Base-by-base conservation (phyloP, 2,113 vertebrate genomes). In the Aplodontia rufa region DNA sequence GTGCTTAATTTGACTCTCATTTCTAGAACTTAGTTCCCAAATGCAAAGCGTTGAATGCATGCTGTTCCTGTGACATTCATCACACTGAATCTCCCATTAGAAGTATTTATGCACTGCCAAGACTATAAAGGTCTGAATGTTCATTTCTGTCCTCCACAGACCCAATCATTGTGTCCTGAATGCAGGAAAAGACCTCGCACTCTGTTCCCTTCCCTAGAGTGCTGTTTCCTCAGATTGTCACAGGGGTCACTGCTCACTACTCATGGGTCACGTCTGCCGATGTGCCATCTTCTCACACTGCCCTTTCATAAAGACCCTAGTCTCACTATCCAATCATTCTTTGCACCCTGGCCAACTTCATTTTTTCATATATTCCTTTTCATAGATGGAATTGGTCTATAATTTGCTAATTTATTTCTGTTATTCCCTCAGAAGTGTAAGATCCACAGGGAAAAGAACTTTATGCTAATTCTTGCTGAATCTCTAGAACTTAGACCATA, bases 211-310 rank as follows among this genome's bases (percentile, higher is more conserved):
- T 32, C 47, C 20, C 20, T 5, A 32, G 66, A 81, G 75, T 26
- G 6, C 5, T 71, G 58, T 49, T 74, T 53, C 22, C n/a, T 16
- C 24, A 8, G 13, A 35, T 35, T 12, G 28, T 40, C 35, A 30
- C 19, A 45, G 45, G 37, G 26, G 14, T 47, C 26, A 37, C 1
- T 37, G 13, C 8, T 60, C n/a, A 17, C 42, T 51, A 11, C 17
- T 42, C 0, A 0, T 49, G 10, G 5, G 17, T 24, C n/a, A 14
- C 45, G 55, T 76, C 37, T 64, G 78, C n/a, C 22, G 8, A 0
- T 2, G 17, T 14, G 32, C 11, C 51, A 51, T 37, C 58, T 84
- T 71, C n/a, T 72, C 40, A 26, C 4, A 1, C 12, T 19, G 68
- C 32, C 51, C 30, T 51, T 49, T 24, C 35, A 30, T 47, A n/a